A percentile compares a stretch with the other conserved stretches of the same genome.
These are phyloP conservation scores for Cnemophilus loriae DNA, from an alignment of 2,113 vertebrate species.

Conservation along the genomic window DNA sequence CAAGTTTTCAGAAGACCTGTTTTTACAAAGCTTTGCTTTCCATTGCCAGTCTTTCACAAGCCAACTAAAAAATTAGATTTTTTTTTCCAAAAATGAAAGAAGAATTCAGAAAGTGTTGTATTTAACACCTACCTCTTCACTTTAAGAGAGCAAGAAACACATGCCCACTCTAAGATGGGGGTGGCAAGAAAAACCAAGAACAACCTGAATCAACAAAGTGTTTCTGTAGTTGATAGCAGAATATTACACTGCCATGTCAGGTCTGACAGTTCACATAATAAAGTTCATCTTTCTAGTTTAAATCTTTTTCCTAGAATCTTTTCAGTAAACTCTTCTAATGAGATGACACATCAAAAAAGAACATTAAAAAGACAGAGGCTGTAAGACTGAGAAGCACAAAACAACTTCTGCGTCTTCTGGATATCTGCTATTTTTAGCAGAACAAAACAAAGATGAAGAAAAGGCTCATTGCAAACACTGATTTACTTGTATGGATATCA, in stretches of 20 bases:
- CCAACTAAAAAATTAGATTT: background rate
- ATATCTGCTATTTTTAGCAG: background rate
- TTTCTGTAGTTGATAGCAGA: background rate
- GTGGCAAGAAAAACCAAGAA: background rate
- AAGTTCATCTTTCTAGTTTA: background rate
- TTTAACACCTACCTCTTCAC: background rate
- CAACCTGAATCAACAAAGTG: background rate
- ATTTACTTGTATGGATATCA: background rate
- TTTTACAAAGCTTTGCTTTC: background rate
- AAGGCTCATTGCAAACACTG: background rate
- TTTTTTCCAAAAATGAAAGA: background rate
- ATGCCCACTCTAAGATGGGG: accelerated
- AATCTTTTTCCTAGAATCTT: background rate
- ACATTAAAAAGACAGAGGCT: background rate
- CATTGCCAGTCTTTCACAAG: background rate
- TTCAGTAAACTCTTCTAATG: background rate
- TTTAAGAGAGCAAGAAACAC: background rate
- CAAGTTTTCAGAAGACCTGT: background rate
- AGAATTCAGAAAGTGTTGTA: background rate
- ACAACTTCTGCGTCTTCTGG: background rate
- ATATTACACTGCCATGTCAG: background rate
- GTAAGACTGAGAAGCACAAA: background rate
- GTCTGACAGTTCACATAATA: background rate
- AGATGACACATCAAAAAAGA: background rate
- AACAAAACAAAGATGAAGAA: background rate